Evolutionary conservation across 2,797 vertebrate species (phyloP).

Genomic region (Rhinatrema bivittatum): DNA sequence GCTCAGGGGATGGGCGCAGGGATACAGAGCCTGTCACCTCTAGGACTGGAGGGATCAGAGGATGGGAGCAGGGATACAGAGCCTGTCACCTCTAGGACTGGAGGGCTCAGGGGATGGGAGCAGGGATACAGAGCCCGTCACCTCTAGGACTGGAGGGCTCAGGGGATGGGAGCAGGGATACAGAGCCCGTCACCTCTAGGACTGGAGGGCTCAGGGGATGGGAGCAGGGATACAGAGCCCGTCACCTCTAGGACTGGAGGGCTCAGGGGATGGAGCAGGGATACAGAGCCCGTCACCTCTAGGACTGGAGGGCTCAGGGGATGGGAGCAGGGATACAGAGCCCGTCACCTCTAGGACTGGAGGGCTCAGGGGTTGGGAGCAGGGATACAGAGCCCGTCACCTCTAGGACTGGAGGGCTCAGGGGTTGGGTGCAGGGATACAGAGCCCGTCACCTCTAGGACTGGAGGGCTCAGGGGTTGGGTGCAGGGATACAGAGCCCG

Average conservation of each 20-base stretch:
- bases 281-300: no score
- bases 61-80: not conserved
- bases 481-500: not conserved
- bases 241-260: not conserved
- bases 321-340: slow-evolving; percentile 41
- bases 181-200: no score
- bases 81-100: not conserved
- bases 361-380: slow-evolving; percentile 34
- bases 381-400: no score
- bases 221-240: no score
- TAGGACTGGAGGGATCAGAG: not conserved
- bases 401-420: no score
- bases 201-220: no score
- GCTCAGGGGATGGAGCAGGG: not conserved
- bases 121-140: slow-evolving; percentile 30
- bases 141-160: slow-evolving; percentile 1
- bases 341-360: not conserved
- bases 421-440: no score
- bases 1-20: no score
- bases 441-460: not conserved
- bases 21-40: no score
- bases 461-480: not conserved
- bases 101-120: slow-evolving; percentile 30
- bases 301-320: not conserved
- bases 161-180: slow-evolving; percentile 38